These are phyloP conservation scores for Eleginops maclovinus DNA, from an alignment of 2,113 vertebrate species.

Conservation along the genomic window DNA sequence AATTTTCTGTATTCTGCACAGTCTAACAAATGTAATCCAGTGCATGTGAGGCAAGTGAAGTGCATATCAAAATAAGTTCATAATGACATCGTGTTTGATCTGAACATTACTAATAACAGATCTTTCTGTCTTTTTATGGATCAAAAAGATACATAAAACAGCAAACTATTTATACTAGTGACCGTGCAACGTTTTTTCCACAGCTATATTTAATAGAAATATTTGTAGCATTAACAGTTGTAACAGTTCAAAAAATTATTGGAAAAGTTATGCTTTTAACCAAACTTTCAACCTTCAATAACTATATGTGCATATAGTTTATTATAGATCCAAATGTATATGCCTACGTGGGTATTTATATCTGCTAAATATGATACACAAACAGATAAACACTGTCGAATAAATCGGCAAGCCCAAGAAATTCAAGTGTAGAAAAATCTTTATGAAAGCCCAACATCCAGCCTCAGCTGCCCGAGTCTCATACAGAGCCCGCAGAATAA, in stretches of 20 bases:
- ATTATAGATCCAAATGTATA: background rate
- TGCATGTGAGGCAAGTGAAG: background rate
- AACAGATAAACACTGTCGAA: constrained; percentile 23
- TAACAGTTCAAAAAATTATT: constrained; percentile 3
- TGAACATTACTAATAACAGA: constrained; percentile 14
- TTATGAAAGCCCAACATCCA: constrained; percentile 17
- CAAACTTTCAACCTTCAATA: constrained; percentile 11
- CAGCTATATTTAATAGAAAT: background rate
- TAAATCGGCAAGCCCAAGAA: constrained; percentile 8
- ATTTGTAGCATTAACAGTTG: constrained; percentile 6
- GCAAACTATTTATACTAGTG: constrained; percentile 8
- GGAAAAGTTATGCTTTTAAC: background rate
- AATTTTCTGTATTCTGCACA: constrained; percentile 8
- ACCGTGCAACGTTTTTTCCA: background rate
- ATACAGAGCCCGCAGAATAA: constrained; percentile 40
- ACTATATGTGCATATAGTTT: background rate
- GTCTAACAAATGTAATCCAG: constrained; percentile 18
- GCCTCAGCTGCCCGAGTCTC: constrained; percentile 17
- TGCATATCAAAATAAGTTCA: constrained; percentile 9
- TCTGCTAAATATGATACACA: constrained; percentile 10
- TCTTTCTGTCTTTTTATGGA: constrained; percentile 11
- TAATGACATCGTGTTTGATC: constrained; percentile 24
- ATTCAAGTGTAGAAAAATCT: constrained; percentile 10
- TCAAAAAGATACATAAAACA: constrained; percentile 31
- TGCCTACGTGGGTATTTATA: background rate